Evolutionary conservation across 2,797 vertebrate species (phyloP), one percentile per base, ranked within the genome.

Genomic region (Babyrousa celebensis): DNA sequence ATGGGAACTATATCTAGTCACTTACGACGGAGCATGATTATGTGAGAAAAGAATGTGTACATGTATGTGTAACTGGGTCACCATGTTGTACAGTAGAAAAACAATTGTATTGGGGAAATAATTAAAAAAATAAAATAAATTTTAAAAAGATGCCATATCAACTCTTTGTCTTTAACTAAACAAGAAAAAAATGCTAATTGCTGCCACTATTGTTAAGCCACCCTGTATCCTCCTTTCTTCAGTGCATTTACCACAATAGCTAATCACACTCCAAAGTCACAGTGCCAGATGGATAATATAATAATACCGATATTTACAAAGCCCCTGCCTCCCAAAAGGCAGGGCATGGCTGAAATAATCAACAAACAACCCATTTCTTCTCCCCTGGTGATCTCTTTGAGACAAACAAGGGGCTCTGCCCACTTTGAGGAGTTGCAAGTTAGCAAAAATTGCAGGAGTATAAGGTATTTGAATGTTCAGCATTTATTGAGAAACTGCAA

Each of bases 81-180:
- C 36, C 36, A 36, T 36, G 36, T 36, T 36, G 36, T 36, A 36
- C 36, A 36, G 36, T 36, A 36, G 36, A 36, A 36, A 36, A 36
- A 36, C 36, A 36, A 36, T 36, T 36, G 36, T 36, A 36, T 36
- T 36, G 36, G 36, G 36, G 36, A 36, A 36, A 36, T 36, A 36
- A 36, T 36, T 36, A 36, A 36, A 36, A 36, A 36, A 36, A 36
- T 36, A 36, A 36, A 36, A 36, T 36, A 36, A 36, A 36, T 36
- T 36, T 36, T 36, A 4, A 36, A 36, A 68, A 23, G 70, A 43
- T 54, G 29, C 10, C 48, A 72, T 27, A 77, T 84, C 77, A 91
- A 91, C 20, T 70, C 70, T n/a, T 12, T 32, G 52, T 56, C 52
- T 80, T 91, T 87, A 89, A 91, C 6, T 70, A 94, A 91, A 93